phyloP scores from a whole-genome alignment of 2,888 invertebrate genomes.

The Drosophila prostipennis region DNA sequence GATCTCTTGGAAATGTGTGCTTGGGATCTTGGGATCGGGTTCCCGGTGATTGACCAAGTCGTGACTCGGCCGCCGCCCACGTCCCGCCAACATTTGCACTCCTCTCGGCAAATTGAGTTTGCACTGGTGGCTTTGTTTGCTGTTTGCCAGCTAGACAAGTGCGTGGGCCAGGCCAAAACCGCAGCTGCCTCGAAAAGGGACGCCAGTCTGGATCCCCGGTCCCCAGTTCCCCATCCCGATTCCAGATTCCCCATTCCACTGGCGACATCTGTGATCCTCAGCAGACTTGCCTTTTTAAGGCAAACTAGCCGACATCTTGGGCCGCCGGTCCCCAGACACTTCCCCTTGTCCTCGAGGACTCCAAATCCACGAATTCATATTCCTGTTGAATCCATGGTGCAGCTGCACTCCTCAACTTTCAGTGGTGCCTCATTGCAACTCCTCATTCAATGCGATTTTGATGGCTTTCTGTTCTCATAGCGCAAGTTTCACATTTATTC shows the following conservation, averaged over 20 bases:
- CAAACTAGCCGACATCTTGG: conserved; percentile 63
- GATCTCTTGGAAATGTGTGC: conserved; percentile 6
- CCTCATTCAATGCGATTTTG: no score
- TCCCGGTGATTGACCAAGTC: conserved; percentile 39
- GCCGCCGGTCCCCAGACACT: conserved; percentile 6
- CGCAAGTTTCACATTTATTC: no score
- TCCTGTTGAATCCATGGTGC: conserved; percentile 29
- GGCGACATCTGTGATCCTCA: conserved; percentile 71
- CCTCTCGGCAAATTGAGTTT: conserved; percentile 63
- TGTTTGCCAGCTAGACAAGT: conserved; percentile 66
- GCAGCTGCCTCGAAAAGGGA: conserved; percentile 62
- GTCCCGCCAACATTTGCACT: conserved; percentile 17
- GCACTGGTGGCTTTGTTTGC: conserved; percentile 57
- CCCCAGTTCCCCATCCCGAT: conserved; percentile 1
- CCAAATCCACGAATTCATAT: not conserved
- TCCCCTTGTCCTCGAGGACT: conserved; percentile 5
- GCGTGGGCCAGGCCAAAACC: conserved; percentile 57
- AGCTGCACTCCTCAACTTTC: conserved; percentile 49
- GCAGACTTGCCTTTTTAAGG: conserved; percentile 64
- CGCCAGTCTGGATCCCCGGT: conserved; percentile 19
- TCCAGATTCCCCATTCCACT: conserved; percentile 4
- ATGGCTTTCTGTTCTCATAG: no score
- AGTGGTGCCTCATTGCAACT: not conserved
- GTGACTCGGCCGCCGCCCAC: conserved; percentile 55
- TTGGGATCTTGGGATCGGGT: conserved; percentile 11